Percentiles rank a stretch among this genome's conserved stretches.
These are phyloP conservation scores for Beaufortia kweichowensis DNA, from an alignment of 2,113 vertebrate genomes.

Conservation along the genomic window DNA sequence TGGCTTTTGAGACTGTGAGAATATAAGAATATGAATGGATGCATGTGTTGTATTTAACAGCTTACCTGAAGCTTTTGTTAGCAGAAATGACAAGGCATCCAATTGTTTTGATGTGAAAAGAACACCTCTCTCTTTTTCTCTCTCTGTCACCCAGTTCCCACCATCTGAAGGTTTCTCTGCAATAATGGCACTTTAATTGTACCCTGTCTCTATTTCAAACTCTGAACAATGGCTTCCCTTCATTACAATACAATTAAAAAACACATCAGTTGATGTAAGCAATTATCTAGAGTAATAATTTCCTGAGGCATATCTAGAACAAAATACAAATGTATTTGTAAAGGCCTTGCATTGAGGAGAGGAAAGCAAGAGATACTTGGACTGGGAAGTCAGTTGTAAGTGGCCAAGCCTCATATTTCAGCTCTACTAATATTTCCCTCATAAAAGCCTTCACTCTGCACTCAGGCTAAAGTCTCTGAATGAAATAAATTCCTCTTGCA, in stretches of 20 bases:
- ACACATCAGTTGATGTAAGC: background rate
- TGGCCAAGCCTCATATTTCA: conserved; percentile 67
- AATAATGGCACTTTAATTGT: conserved; percentile 36
- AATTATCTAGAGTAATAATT: background rate
- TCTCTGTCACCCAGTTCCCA: background rate
- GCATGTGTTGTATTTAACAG: background rate
- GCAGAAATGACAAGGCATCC: conserved; percentile 50
- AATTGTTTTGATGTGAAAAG: conserved; percentile 31
- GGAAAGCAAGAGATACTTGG: conserved; percentile 49
- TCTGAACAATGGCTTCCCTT: conserved; percentile 3
- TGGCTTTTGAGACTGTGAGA: background rate
- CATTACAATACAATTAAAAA: background rate
- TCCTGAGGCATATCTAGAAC: background rate
- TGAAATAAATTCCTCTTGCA: conserved; percentile 36
- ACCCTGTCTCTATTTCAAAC: conserved; percentile 2
- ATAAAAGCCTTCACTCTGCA: conserved; percentile 57
- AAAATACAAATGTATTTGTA: conserved; percentile 19
- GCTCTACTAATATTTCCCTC: conserved; percentile 69
- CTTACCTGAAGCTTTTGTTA: conserved; percentile 55
- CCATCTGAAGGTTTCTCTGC: conserved; percentile 17
- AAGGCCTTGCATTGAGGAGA: conserved; percentile 45
- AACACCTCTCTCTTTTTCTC: conserved; percentile 37
- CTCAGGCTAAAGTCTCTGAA: conserved; percentile 58
- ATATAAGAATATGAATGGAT: background rate
- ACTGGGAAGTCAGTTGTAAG: conserved; percentile 45